Conservation (phyloP, 2,113 vertebrate genomes). For the Eclectus roratus region DNA sequence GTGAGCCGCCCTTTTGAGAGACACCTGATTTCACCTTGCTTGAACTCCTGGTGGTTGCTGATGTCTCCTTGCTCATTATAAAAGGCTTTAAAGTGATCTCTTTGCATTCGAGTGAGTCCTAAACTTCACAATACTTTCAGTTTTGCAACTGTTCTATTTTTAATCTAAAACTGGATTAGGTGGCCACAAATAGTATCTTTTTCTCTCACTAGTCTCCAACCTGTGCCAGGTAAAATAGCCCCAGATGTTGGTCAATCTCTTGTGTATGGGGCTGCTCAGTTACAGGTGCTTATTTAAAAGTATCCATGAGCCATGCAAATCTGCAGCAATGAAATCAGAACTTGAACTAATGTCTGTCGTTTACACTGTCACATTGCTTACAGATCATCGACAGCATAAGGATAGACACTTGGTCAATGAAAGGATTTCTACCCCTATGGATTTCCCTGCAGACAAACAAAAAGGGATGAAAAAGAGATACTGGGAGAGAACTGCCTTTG, state of each 20-base stretch:
- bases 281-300: not conserved
- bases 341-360: not conserved
- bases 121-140: not conserved
- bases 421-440: not conserved
- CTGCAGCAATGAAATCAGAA: not conserved
- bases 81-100: not conserved
- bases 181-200: not conserved
- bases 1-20: not conserved
- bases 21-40: not conserved
- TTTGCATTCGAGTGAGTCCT: not conserved
- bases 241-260: not conserved
- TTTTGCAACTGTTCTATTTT: not conserved
- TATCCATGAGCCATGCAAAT: not conserved
- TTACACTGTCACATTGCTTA: not conserved
- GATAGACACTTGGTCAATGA: fast-evolving
- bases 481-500: not conserved
- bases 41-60: not conserved
- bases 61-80: not conserved
- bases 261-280: not conserved
- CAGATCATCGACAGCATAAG: not conserved
- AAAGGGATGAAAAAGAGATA: not conserved
- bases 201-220: not conserved
- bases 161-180: not conserved
- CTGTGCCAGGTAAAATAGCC: not conserved
- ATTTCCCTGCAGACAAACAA: not conserved